A percentile compares a stretch with the other conserved stretches of the same genome.
These are phyloP conservation scores for Cyprinodon diabolis DNA, from an alignment of 2,797 vertebrate species.

Conservation along the genomic window DNA sequence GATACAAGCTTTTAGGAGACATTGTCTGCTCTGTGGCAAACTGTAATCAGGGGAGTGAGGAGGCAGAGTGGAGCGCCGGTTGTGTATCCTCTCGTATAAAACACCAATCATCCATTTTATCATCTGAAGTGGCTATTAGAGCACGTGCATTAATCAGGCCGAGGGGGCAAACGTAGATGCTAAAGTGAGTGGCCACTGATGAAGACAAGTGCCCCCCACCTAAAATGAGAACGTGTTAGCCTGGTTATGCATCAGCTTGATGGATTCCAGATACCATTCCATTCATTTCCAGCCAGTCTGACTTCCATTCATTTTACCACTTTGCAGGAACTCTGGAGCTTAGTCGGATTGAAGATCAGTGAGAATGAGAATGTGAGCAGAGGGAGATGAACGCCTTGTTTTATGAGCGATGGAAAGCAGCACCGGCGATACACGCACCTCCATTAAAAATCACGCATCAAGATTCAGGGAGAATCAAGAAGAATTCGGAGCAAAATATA, in stretches of 20 bases:
- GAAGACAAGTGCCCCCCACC: constrained; percentile 67
- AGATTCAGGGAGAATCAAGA: constrained; percentile 29
- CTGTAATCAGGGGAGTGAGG: constrained; percentile 37
- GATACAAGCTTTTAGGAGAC: constrained; percentile 9
- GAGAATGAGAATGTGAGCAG: constrained; percentile 26
- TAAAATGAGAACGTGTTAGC: constrained; percentile 60
- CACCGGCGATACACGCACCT: constrained; percentile 38
- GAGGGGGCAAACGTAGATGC: constrained; percentile 63
- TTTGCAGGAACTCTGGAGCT: constrained; percentile 56
- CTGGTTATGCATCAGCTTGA: constrained; percentile 79
- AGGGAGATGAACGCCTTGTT: constrained; percentile 55
- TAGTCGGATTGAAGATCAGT: constrained; percentile 52
- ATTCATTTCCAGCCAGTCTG: constrained; percentile 72
- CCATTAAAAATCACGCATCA: constrained; percentile 43
- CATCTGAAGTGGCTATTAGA: constrained; percentile 73
- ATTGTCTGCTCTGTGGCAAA: constrained; percentile 4
- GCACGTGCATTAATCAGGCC: constrained; percentile 69
- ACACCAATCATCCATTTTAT: constrained; percentile 75
- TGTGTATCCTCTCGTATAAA: constrained; percentile 46
- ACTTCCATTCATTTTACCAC: constrained; percentile 73
- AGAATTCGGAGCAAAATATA: constrained; percentile 38
- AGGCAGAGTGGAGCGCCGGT: constrained; percentile 33
- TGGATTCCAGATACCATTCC: constrained; percentile 76
- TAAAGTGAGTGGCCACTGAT: constrained; percentile 73
- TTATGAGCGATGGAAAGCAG: constrained; percentile 56